A percentile compares a stretch with the other conserved stretches of the same genome.
Evolutionary conservation across 2,113 vertebrate species (phyloP).

Genomic region (Dermatemys mawii): DNA sequence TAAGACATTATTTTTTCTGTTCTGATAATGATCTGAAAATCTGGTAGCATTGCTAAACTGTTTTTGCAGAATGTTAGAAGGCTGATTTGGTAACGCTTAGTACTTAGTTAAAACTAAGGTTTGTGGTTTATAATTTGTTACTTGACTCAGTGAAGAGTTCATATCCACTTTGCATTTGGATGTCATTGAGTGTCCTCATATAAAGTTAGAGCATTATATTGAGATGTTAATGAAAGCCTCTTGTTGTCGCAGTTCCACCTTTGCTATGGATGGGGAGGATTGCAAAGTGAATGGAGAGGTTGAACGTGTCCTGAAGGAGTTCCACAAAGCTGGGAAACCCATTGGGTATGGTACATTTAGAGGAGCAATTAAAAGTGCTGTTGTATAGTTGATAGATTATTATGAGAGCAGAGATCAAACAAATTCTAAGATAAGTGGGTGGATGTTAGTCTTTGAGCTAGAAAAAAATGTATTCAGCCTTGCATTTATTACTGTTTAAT

Average conservation of each 20-base stretch:
- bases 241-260: conserved; percentile 82
- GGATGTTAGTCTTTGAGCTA: background rate
- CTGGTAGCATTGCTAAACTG: background rate
- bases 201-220: background rate
- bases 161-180: background rate
- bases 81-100: background rate
- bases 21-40: background rate
- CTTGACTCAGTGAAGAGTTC: background rate
- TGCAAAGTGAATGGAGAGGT: conserved; percentile 84
- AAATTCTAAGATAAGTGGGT: background rate
- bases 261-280: conserved; percentile 87
- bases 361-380: background rate
- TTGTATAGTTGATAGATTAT: background rate
- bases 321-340: conserved; percentile 86
- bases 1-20: background rate
- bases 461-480: background rate
- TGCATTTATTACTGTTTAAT: background rate
- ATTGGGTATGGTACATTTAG: conserved; percentile 79
- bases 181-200: background rate
- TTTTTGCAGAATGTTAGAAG: conserved; percentile 17
- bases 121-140: background rate
- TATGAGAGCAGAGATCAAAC: background rate
- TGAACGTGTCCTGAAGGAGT: conserved; percentile 87
- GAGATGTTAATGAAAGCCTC: background rate
- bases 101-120: background rate